These are phyloP conservation scores for Oxyura jamaicensis DNA, from an alignment of 2,113 vertebrate species.

Conservation along the genomic window DNA sequence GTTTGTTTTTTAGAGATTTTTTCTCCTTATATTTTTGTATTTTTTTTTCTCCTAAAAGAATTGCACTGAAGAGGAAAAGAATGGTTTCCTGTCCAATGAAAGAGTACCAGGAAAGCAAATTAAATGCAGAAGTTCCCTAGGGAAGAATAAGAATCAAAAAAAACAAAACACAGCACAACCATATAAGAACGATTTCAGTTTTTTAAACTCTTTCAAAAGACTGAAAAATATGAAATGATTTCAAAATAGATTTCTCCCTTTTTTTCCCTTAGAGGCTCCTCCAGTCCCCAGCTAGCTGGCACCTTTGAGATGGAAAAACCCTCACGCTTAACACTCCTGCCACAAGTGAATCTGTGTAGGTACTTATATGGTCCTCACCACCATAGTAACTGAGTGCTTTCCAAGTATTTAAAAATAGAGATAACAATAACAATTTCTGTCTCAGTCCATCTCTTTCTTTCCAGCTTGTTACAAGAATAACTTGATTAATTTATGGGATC, in stretches of 20 bases:
- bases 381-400: constrained; percentile 2
- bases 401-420: constrained; percentile 69
- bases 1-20: too few species aligned
- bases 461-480: neutral
- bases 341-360: neutral
- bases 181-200: neutral
- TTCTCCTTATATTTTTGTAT: neutral
- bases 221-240: neutral
- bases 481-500: constrained; percentile 48
- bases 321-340: neutral
- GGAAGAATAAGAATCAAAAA: neutral
- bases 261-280: neutral
- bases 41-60: neutral
- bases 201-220: neutral
- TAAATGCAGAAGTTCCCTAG: neutral
- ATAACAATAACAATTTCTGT: constrained; percentile 60
- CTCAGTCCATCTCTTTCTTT: neutral
- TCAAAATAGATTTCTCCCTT: neutral
- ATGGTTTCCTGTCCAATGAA: neutral
- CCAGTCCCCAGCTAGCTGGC: neutral
- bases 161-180: neutral
- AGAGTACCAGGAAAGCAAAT: neutral
- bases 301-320: constrained; percentile 5
- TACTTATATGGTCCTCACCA: constrained; percentile 62
- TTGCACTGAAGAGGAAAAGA: neutral